phyloP scores from a whole-genome alignment of 2,888 invertebrate genomes.

The Tortrix viridana region DNA sequence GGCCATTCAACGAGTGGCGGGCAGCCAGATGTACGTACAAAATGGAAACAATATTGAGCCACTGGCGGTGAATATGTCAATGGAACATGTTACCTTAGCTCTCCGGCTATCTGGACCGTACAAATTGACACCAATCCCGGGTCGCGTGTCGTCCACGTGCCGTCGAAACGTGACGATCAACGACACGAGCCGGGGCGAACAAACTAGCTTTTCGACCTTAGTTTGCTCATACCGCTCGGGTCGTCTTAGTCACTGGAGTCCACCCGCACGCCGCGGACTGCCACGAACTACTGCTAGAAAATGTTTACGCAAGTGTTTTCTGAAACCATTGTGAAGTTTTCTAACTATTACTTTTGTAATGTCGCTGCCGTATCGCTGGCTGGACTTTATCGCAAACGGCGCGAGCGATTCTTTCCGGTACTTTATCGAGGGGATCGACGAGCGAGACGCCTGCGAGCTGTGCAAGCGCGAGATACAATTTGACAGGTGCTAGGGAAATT shows the following conservation, averaged over 20 bases:
- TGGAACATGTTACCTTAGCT: slow-evolving; percentile 16
- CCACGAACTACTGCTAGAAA: slow-evolving; percentile 61
- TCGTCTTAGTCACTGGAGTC: slow-evolving; percentile 53
- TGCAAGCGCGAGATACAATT: too few species aligned
- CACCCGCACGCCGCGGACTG: slow-evolving; percentile 51
- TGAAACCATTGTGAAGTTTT: slow-evolving; percentile 80
- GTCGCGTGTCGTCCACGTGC: slow-evolving; percentile 31
- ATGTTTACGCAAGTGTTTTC: slow-evolving; percentile 80
- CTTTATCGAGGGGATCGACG: not conserved
- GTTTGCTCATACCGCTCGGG: slow-evolving; percentile 85
- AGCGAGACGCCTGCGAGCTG: too few species aligned
- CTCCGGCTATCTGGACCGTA: slow-evolving; percentile 15
- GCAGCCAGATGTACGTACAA: too few species aligned
- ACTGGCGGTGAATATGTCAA: too few species aligned
- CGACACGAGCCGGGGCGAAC: slow-evolving; percentile 85
- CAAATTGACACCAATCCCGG: slow-evolving; percentile 8
- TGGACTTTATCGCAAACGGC: slow-evolving; percentile 35
- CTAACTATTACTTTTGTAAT: slow-evolving; percentile 77
- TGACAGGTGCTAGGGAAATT: too few species aligned
- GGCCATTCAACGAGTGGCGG: too few species aligned
- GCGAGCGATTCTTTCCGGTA: slow-evolving; percentile 31
- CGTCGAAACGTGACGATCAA: slow-evolving; percentile 57
- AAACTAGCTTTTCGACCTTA: slow-evolving; percentile 73
- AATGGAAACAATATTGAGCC: too few species aligned
- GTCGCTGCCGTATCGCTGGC: slow-evolving; percentile 51